Conservation (phyloP, 2,888 invertebrate species). For the Synergus itoensis region DNA sequence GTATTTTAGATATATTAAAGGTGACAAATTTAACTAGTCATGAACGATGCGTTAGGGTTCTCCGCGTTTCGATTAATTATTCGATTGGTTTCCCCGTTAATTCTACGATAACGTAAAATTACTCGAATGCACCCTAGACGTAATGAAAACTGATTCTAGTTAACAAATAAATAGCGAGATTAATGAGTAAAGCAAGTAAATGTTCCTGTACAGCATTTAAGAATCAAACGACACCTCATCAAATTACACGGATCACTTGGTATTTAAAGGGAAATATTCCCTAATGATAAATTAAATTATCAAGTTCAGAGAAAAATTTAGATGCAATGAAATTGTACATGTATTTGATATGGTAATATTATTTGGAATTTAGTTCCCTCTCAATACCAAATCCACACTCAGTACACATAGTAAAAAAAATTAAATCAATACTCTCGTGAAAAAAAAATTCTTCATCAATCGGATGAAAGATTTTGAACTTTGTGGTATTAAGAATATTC, state of each 20-base stretch:
- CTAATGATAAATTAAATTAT: slow-evolving; percentile 22
- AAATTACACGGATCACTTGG: slow-evolving; percentile 63
- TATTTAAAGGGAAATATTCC: slow-evolving; percentile 71
- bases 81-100: slow-evolving; percentile 53
- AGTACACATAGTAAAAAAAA: slow-evolving; percentile 50
- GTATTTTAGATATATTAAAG: slow-evolving; percentile 43
- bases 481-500: slow-evolving; percentile 16
- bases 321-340: neutral
- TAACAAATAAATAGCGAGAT: slow-evolving; percentile 56
- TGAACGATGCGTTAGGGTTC: slow-evolving; percentile 64
- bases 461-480: neutral
- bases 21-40: slow-evolving; percentile 72
- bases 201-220: slow-evolving; percentile 78
- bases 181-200: slow-evolving; percentile 69
- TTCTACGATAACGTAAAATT: slow-evolving; percentile 61
- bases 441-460: neutral
- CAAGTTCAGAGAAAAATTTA: slow-evolving; percentile 18
- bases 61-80: slow-evolving; percentile 63
- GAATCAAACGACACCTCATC: slow-evolving; percentile 74
- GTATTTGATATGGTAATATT: slow-evolving; percentile 18
- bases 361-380: slow-evolving; percentile 61
- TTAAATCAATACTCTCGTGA: slow-evolving; percentile 35
- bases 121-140: slow-evolving; percentile 63
- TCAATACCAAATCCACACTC: slow-evolving; percentile 66
- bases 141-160: slow-evolving; percentile 66